Evolutionary conservation across 30 jellyfish, hydroid and myxozoan species (phyloP).

Genomic region (Hydra vulgaris): DNA sequence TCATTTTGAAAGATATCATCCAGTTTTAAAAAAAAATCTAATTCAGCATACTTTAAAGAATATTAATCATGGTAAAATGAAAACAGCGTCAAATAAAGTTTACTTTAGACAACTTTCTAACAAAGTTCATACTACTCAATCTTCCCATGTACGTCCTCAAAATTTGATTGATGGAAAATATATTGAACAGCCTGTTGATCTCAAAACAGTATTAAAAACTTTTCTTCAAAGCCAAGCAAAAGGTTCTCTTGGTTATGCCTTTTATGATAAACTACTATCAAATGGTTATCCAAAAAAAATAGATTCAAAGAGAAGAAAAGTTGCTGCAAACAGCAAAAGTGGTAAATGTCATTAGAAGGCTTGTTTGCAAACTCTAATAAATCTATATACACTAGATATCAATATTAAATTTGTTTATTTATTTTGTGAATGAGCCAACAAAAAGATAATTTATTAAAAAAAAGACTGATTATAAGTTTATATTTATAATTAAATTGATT

Average conservation of each 20-base stretch:
- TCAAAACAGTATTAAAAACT: background rate
- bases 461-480: no score
- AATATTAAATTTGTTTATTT: no score
- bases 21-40: background rate
- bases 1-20: background rate
- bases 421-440: no score
- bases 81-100: background rate
- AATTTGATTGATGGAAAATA: background rate
- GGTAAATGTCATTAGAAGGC: conserved; percentile 9
- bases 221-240: conserved; percentile 8
- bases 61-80: background rate
- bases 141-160: no score
- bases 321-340: background rate
- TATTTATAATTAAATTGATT: no score
- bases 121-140: background rate
- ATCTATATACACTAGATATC: no score
- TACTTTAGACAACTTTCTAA: background rate
- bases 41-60: background rate
- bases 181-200: background rate
- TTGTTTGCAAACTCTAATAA: background rate
- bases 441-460: no score
- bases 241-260: conserved; percentile 3
- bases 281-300: background rate
- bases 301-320: background rate
- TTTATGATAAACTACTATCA: background rate